Evolutionary conservation across 2,888 invertebrate species (phyloP).

Genomic region (Bimastos eiseni): DNA sequence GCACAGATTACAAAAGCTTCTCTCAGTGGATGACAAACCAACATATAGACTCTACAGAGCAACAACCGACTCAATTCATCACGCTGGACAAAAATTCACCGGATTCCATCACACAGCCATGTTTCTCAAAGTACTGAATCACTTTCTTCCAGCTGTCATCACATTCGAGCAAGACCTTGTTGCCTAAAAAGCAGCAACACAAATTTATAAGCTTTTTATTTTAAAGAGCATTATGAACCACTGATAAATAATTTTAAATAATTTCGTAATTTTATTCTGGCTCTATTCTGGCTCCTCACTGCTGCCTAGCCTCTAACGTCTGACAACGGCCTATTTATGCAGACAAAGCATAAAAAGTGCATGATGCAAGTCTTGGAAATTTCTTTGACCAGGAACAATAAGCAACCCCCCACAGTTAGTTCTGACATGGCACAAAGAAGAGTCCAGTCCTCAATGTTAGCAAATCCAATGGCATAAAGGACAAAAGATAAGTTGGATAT

Average conservation of each 20-base stretch:
- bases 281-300: not conserved
- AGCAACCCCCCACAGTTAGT: too few species aligned
- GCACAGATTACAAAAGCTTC: not conserved
- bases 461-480: too few species aligned
- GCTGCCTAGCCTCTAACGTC: not conserved
- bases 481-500: too few species aligned
- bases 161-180: not conserved
- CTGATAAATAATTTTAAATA: not conserved
- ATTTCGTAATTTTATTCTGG: not conserved
- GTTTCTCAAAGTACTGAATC: not conserved
- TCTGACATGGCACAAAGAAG: too few species aligned
- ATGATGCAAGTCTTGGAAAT: not conserved
- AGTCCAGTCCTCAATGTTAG: too few species aligned
- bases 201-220: not conserved
- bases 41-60: not conserved
- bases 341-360: not conserved
- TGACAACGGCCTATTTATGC: too few species aligned
- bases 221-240: too few species aligned
- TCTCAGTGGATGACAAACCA: not conserved
- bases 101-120: not conserved
- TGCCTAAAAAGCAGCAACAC: not conserved
- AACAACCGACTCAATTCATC: not conserved
- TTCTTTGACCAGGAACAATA: too few species aligned
- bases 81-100: not conserved
- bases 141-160: not conserved